Evolutionary conservation across 1,140 invertebrate species (phyloP), one percentile per base, ranked within the genome.

Genomic region (Scaptomyza pallida): DNA sequence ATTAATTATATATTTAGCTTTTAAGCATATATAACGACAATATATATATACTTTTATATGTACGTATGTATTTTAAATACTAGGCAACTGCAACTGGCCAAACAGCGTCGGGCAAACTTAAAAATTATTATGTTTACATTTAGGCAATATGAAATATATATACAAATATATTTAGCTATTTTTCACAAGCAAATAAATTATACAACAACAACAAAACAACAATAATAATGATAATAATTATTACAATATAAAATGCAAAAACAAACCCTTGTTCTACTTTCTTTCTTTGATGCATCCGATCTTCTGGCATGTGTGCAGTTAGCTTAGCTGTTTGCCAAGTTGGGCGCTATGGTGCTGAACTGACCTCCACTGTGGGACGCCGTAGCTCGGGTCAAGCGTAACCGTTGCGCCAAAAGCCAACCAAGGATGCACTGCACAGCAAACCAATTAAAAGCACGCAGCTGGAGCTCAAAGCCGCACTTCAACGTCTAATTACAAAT

Each of bases 331-430:
- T 47, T 62, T 51, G 16, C 68, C 44, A 6, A 26, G 23, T 2
- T 26, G 48, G 76, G 77, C 72, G 40, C 64, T 76, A 67, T 72
- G 68, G 55, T 63, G 55, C 62, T 51, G 67, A 43, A 60, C 52
- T 85, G 81, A 85, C 81, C 81, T 81, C 81, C 73, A 67, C 50
- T 33, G 30, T 26, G 54, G 57, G 44, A 44, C 51, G 60, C 67
- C 61, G 65, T 56, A n/a, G 67, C 23, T 63, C 54, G 86, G 88
- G 86, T 89, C 86, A 64, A 90, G 86, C 88, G 75, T 56, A 89
- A 89, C 86, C 88, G 86, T 89, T 89, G 78, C 86, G 86, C 86
- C 86, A 89, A 89, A 82, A 88, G 72, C 75, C 86, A 89, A 67
- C 88, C 78, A 89, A 90, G 86, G 88, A 89, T 89, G 88, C 69